Evolutionary conservation across 2,113 vertebrate species (phyloP), one percentile per base, ranked within the genome.

Genomic region (Gallinago undulata): DNA sequence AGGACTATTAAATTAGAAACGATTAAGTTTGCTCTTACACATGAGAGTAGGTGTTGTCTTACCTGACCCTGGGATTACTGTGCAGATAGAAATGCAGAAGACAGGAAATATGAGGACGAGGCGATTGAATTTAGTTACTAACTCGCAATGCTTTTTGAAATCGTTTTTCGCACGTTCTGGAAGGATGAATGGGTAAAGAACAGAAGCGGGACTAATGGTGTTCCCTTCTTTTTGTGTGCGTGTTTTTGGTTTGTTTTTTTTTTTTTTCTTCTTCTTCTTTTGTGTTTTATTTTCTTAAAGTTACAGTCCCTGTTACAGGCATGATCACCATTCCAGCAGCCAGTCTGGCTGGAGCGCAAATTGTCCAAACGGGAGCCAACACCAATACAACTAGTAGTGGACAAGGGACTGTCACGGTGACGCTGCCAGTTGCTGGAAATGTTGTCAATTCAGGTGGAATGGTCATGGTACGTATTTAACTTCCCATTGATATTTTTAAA

Each of bases 291-390:
- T 98, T 98, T 97, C 95, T 98, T 98, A 98, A 98, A 98, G 98
- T 98, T 93, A 98, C 98, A 98, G 98, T 98, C 98, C 97, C 98
- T 97, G 97, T 98, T 98, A 97, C 98, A 99, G 99, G 99, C 98
- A 99, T 99, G 99, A 99, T 99, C 98, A 99, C 99, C 94, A 99
- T 99, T 93, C 99, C 99, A 84, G 99, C 99, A 95, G 98, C 99
- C 96, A 99, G 99, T 93, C 97, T 99, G 98, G 99, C 99, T 84
- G 99, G 99, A 74, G 99, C 99, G 11, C 99, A 99, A 95, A 99
- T 99, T 82, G 99, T 99, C 67, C 99, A 99, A 97, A 98, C 99
- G 4, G 98, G 99, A 97, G 97, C 98, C 96, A 99, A 98, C 96
- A 99, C 99, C 89, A 99, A 98, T 84, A 99, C 99, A n/a, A 99